Base-by-base conservation (phyloP, 2,888 invertebrate genomes). In the Campoplex nolae region DNA sequence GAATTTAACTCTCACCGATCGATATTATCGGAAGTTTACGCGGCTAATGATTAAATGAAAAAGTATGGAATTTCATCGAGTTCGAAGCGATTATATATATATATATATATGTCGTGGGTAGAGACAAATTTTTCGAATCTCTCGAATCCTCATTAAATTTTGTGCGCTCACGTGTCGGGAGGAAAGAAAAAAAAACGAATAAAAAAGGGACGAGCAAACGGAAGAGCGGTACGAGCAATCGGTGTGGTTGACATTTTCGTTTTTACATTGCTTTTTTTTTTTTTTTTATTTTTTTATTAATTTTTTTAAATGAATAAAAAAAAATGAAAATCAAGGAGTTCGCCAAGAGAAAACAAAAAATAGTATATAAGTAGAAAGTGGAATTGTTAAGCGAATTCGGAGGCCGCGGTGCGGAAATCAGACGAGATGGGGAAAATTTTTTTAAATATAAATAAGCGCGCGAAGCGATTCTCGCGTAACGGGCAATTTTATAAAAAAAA, bases 381-480 rank as follows among this genome's bases (percentile, higher is more conserved):
- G 38, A 86, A 86, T 82, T 67, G 58, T 79, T 70, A 78, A 74
- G 83, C 48, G 71, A 74, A 83, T 68, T 65, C 38, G 65, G 79
- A 78, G 76, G 68, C 65, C 65, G 68, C 75, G 54, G 56, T 32
- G 68, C 75, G 67, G 13, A 42, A 58, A 51, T 35, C 38, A 38
- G 35, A 78, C 62, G 75, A 48, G 51, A 54, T 84, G 68, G 9
- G 3, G 42, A 38, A n/a, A 56, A 68, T 35, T 28, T 32, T 35
- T 23, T 67, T 56, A 28, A 68, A 58, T 73, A 35, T 9, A 23
- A n/a, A 58, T 18, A 62, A 82, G 62, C 68, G 23, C 68, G 23
- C 23, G 78, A 85, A 76, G 32, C n/a, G 48, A 83, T 73, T 38
- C 23, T 71, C 75, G 68, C 83, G 80, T 32, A 35, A 45, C 80